Evolutionary conservation across 2,797 vertebrate genomes (phyloP).

Genomic region (Acipenser oxyrinchus): DNA sequence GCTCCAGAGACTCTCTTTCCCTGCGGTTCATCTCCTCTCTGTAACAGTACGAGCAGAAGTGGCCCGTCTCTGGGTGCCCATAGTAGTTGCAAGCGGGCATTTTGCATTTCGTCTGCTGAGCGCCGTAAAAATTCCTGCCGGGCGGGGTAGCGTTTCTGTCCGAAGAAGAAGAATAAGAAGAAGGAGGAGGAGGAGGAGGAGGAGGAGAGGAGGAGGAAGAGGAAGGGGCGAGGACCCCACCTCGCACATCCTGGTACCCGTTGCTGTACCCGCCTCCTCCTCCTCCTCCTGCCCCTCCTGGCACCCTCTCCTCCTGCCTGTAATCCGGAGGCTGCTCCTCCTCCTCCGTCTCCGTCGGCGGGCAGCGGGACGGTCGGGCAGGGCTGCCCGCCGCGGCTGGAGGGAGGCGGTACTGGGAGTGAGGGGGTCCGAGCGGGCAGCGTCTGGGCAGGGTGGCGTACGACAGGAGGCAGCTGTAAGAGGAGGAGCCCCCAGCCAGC

Average conservation of each 20-base stretch:
- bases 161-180: constrained; percentile 7
- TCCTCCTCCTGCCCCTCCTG: not conserved
- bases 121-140: constrained; percentile 45
- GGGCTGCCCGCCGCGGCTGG: constrained; percentile 38
- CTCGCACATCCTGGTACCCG: constrained; percentile 67
- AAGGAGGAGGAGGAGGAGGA: not conserved
- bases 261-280: constrained; percentile 46
- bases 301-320: not conserved
- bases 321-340: not conserved
- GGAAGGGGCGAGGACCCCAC: constrained; percentile 24
- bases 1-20: constrained; percentile 67
- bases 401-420: constrained; percentile 56
- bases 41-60: constrained; percentile 96
- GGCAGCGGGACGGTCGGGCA: constrained; percentile 38
- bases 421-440: constrained; percentile 53
- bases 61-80: constrained; percentile 85
- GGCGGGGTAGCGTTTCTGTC: constrained; percentile 51
- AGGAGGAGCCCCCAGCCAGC: constrained; percentile 54
- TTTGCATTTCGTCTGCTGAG: constrained; percentile 80
- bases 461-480: constrained; percentile 54
- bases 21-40: constrained; percentile 76
- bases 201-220: not conserved
- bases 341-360: not conserved
- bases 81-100: constrained; percentile 87
- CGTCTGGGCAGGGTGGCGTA: constrained; percentile 70